phyloP scores from a whole-genome alignment of 2,113 vertebrate species.

The Panthera leo region DNA sequence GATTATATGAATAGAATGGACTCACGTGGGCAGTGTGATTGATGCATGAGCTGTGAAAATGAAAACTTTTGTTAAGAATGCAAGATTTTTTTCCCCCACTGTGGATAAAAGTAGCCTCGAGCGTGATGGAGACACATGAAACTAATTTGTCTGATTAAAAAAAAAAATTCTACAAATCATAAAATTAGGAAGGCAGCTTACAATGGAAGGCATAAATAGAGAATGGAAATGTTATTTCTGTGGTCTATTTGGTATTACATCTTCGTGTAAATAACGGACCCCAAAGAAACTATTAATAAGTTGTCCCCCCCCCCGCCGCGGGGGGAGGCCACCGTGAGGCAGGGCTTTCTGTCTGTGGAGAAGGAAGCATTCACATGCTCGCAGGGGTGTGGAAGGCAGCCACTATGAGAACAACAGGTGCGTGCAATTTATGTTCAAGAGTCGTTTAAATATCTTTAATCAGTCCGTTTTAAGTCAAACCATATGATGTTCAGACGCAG shows the following conservation, averaged over 20 bases:
- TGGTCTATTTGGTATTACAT: slow-evolving; percentile 78
- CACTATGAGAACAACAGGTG: slow-evolving; percentile 83
- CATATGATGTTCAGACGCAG: slow-evolving; percentile 75
- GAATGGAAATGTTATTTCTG: slow-evolving; percentile 82
- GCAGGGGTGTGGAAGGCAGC: slow-evolving; percentile 60
- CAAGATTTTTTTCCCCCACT: slow-evolving; percentile 34
- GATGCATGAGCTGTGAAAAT: slow-evolving; percentile 73
- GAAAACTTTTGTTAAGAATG: slow-evolving; percentile 60
- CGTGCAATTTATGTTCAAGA: slow-evolving; percentile 79
- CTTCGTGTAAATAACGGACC: slow-evolving; percentile 80
- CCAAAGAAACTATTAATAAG: slow-evolving; percentile 85
- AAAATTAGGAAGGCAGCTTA: slow-evolving; percentile 78
- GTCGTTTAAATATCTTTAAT: slow-evolving; percentile 81
- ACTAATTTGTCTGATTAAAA: slow-evolving; percentile 74
- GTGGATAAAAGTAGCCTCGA: slow-evolving; percentile 42
- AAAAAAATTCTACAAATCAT: slow-evolving; percentile 79
- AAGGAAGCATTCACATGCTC: slow-evolving; percentile 46
- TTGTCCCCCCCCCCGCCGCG: slow-evolving; percentile 52
- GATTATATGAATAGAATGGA: neutral
- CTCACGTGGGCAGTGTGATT: slow-evolving; percentile 36
- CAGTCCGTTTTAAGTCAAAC: slow-evolving; percentile 83
- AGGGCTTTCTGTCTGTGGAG: slow-evolving; percentile 17
- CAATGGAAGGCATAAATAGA: slow-evolving; percentile 77
- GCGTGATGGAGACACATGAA: slow-evolving; percentile 73
- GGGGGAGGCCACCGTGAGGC: slow-evolving; percentile 62